Evolutionary conservation across 2,888 invertebrate genomes (phyloP), one percentile per base, ranked within the genome.

Genomic region (Seladonia tumulorum): DNA sequence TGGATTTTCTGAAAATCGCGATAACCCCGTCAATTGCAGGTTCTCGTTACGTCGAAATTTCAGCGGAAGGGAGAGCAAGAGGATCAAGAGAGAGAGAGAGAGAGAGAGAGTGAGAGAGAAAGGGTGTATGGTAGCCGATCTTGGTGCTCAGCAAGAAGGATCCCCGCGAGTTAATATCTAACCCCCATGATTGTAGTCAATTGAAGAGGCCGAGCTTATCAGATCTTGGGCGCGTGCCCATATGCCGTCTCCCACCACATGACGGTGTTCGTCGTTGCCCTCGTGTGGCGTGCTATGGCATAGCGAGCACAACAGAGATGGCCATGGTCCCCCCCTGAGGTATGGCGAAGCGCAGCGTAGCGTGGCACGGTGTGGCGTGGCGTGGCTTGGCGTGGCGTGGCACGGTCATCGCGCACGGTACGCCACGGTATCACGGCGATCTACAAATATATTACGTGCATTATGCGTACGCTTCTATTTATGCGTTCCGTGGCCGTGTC

Each of bases 181-280:
- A 91, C 91, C 92, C 89, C 89, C 89, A 91, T 92, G 93, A 94
- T 94, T 93, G 93, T 91, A 91, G 93, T 93, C 94, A 93, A 94
- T 94, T 93, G 93, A 94, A 90, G 91, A 87, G 86, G 89, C 89
- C 88, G 89, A 87, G 80, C 87, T 93, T 94, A 94, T 94, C 94
- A 91, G 94, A 94, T 94, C 92, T 84, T 87, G 85, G 92, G 86
- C 93, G 91, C 93, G 94, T 93, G 94, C 92, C 94, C 94, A 94
- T 93, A 93, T 94, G 94, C 91, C 90, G 89, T 89, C 90, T 91
- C 89, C 89, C 87, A 91, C 88, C 90, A 90, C 91, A 90, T 91
- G 89, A 87, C 81, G 85, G 71, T 63, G 82, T 81, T 53, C 76
- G 83, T 84, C 81, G 85, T 75, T 84, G 83, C 88, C 83, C 85